Evolutionary conservation across 2,888 invertebrate genomes (phyloP), one percentile per base, ranked within the genome.

Genomic region (Deilephila elpenor): DNA sequence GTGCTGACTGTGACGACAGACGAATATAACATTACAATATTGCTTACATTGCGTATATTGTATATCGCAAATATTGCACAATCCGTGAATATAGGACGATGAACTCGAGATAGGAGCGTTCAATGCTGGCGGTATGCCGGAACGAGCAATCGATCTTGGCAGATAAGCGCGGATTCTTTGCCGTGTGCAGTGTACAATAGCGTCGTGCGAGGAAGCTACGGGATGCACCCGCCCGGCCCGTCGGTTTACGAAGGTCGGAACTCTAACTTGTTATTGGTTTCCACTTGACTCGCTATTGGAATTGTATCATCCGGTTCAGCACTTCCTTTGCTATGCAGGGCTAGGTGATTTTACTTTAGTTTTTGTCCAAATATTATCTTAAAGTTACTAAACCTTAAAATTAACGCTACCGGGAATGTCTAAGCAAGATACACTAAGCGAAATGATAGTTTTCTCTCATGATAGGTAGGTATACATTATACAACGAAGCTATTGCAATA

Each of bases 71-170:
- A 71, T 74, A 77, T 84, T 84, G 83, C 83, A 84, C 81, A 82
- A 83, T 78, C 77, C 76, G 72, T 71, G 74, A 82, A 86, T 83
- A 78, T 82, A 76, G 82, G 81, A 78, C 83, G 81, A 84, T 82
- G 83, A 82, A 84, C 83, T 78, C 77, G 64, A 79, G 85, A 87
- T 81, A 85, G 82, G 77, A 71, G 29, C 71, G 76, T 79, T 78
- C 79, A 82, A 81, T 78, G 81, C 77, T 75, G 76, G 67, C 82
- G 76, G 77, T 80, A 78, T 83, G 79, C 80, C 79, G 77, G 79
- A 79, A 77, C 77, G 77, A 80, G 79, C 80, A 80, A 84, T 83
- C 82, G 82, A 84, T 85, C 79, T 77, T 72, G 79, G 82, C 64
- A 73, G 72, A 81, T 81, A 86, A 80, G 77, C 77, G 78, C 79